Evolutionary conservation across 2,888 invertebrate species (phyloP).

Genomic region (Conus canariensis): DNA sequence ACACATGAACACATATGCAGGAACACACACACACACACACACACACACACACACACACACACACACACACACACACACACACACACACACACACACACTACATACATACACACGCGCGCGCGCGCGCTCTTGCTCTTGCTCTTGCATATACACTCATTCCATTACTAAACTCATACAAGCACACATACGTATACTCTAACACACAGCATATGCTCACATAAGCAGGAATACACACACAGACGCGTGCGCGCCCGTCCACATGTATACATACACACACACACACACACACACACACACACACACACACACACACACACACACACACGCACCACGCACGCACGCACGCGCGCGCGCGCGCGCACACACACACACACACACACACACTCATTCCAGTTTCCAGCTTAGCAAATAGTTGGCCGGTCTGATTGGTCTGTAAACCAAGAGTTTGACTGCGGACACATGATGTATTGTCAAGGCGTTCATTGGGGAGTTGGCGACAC

Average conservation of each 20-base stretch:
- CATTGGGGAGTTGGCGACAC: too few relatives aligned
- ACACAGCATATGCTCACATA: constrained; percentile 4
- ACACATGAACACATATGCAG: background rate
- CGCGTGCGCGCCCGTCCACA: background rate
- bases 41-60: background rate
- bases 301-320: constrained; percentile 3
- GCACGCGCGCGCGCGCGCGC: constrained; percentile 26
- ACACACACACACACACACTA: constrained; percentile 20
- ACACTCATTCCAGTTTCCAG: background rate
- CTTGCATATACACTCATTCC: background rate
- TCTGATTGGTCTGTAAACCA: too few relatives aligned
- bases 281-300: background rate
- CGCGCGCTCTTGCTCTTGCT: background rate
- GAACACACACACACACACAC: too few relatives aligned
- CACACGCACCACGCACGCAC: constrained; percentile 21
- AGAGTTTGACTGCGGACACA: too few relatives aligned
- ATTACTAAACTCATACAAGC: background rate
- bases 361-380: constrained; percentile 16
- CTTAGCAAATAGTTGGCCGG: too few relatives aligned
- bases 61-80: constrained; percentile 26
- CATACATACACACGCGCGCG: background rate
- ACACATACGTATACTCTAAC: background rate
- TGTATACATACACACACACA: background rate
- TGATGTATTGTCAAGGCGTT: too few relatives aligned
- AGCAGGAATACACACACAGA: constrained; percentile 8